Evolutionary conservation across 2,113 vertebrate genomes (phyloP), one percentile per base, ranked within the genome.

Genomic region (Nestor notabilis): DNA sequence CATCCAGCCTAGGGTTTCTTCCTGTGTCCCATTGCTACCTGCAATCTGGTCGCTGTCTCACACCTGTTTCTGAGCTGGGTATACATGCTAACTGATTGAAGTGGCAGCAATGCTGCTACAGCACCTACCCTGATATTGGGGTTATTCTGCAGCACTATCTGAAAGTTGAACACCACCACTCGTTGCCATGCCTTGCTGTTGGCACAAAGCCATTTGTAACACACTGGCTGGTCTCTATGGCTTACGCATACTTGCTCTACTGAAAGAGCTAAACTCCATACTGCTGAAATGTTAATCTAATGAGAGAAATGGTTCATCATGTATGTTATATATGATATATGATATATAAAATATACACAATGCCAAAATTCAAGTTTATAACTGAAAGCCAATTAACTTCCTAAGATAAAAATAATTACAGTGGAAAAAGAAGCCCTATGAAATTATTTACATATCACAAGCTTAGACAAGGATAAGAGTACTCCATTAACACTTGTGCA

Each of bases 391-490:
- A 64, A 24, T 47, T 88, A 49, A 86, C 17, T 80, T 80, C 44
- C 41, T 61, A 61, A 58, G 31, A 44, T 3, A 23, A 90, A 87
- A 77, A 77, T 83, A 92, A 23, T 17, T 72, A 50, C 41, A 35
- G 10, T 1, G 2, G 27, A 68, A 90, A 35, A 83, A 58, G 58
- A n/a, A 90, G 37, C 35, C 23, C 35, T 33, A 2, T 11, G 33
- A 79, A 50, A 64, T 80, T 43, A 20, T 83, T 46, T 75, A 2
- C 2, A 1, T 29, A 64, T 66, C 63, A 56, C 24, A 20, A 56
- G 87, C 89, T 70, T 83, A 68, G 83, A 78, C 31, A 77, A 90
- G 68, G 24, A 14, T 29, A 71, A 80, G 60, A 86, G 58, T 35
- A 66, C 17, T 89, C 60, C 46, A 43, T 60, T 78, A 78, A 75